These are phyloP conservation scores for Sceloporus tristichus DNA, from an alignment of 2,113 vertebrate species.

Conservation along the genomic window DNA sequence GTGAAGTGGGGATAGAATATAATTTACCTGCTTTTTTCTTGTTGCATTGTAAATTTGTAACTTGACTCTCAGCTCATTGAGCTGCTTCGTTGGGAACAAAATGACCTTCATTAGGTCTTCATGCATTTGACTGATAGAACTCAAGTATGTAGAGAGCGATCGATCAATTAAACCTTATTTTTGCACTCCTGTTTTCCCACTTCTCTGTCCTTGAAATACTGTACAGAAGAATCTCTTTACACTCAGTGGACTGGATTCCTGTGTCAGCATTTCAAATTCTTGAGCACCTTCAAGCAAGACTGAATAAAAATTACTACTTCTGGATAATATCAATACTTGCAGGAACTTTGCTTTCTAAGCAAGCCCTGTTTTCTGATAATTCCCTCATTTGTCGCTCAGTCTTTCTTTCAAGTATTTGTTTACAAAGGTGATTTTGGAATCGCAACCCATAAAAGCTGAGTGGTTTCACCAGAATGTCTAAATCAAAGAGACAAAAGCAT, in stretches of 20 bases:
- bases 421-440: conserved; percentile 29
- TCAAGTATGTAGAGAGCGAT: conserved; percentile 17
- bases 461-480: background rate
- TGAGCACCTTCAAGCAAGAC: conserved; percentile 24
- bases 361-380: conserved; percentile 50
- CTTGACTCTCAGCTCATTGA: conserved; percentile 17
- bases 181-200: background rate
- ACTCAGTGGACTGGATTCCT: conserved; percentile 10
- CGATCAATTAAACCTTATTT: conserved; percentile 38
- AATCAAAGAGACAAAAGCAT: background rate
- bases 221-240: conserved; percentile 10
- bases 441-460: conserved; percentile 28
- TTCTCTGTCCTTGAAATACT: conserved; percentile 14
- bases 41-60: no score
- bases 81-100: conserved; percentile 31
- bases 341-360: conserved; percentile 47
- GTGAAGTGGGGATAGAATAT: conserved; percentile 31
- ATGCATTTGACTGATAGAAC: background rate
- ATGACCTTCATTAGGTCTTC: conserved; percentile 21
- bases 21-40: background rate
- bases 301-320: conserved; percentile 32
- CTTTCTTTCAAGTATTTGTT: conserved; percentile 37
- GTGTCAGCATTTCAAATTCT: conserved; percentile 34
- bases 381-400: conserved; percentile 4
- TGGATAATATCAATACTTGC: conserved; percentile 25